Evolutionary conservation across 1,140 invertebrate species (phyloP), one percentile per base, ranked within the genome.

Genomic region (Drepana arcuata): DNA sequence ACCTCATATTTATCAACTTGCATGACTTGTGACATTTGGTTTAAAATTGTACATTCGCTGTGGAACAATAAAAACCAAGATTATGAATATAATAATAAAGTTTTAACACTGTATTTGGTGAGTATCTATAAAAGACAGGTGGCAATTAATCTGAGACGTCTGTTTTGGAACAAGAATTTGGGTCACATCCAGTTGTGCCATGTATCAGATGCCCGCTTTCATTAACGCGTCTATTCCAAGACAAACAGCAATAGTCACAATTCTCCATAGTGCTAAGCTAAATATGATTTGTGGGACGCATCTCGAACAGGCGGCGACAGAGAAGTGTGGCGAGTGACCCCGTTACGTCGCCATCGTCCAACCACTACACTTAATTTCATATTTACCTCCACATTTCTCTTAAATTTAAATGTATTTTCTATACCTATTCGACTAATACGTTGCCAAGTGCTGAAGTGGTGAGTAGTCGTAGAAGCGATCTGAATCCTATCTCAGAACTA

Each of bases 261-360:
- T 54, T 54, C 50, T 55, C 49, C 45, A 47, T 44, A 55, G 42
- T 44, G 38, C 37, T 51, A 49, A 26, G 38, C 54, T 62, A 62
- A 62, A 62, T 62, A 54, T 62, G 58, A 62, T 62, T 62, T 54
- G 58, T 62, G 41, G 53, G 40, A 50, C 57, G 34, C 48, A 53
- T 50, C 49, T 47, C 48, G 46, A 38, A 34, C 29, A 23, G 29
- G 37, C 41, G 48, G 44, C 47, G 49, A 48, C 39, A 48, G 34
- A 42, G 39, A 21, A 37, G 14, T 48, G 31, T 6, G 24, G 35
- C 39, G 38, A 34, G 11, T 61, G 49, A 53, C 53, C 53, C 40
- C 53, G 46, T 48, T 56, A 36, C 34, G 47, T 45, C 40, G 36
- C 33, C n/a, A n/a, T n/a, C n/a, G n/a, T n/a, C n/a, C n/a, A n/a